These are phyloP conservation scores for Dicroscelio sp. DNA, from an alignment of 2,888 invertebrate genomes.

Conservation along the genomic window DNA sequence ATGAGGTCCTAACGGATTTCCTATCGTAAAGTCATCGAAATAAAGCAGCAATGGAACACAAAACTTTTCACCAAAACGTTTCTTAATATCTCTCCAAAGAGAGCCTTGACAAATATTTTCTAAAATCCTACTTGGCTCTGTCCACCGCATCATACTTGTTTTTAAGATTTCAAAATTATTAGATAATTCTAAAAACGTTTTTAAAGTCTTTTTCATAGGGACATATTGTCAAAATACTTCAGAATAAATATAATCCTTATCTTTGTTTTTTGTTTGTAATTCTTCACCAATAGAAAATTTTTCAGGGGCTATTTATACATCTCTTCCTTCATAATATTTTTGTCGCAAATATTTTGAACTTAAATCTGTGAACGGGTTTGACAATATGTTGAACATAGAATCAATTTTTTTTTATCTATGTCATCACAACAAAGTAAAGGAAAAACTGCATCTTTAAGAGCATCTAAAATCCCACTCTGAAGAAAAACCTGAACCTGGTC, in stretches of 20 bases:
- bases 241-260: not conserved
- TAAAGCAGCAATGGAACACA: conserved; percentile 49
- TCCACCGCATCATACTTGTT: not conserved
- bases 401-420: no score
- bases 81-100: conserved; percentile 48
- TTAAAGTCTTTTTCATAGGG: not conserved
- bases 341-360: not conserved
- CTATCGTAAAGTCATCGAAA: conserved; percentile 60
- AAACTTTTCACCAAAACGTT: conserved; percentile 27
- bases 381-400: not conserved
- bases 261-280: not conserved
- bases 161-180: not conserved
- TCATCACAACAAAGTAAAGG: no score
- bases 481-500: no score
- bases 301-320: not conserved
- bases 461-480: no score
- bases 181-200: not conserved
- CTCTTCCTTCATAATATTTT: not conserved
- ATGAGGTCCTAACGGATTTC: conserved; percentile 55
- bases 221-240: not conserved
- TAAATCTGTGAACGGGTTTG: not conserved
- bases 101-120: conserved; percentile 57
- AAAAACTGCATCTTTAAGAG: no score
- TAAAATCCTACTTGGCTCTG: not conserved
- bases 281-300: not conserved